Conservation (phyloP, 2,888 invertebrate species). For the Entomobrya multifasciata region DNA sequence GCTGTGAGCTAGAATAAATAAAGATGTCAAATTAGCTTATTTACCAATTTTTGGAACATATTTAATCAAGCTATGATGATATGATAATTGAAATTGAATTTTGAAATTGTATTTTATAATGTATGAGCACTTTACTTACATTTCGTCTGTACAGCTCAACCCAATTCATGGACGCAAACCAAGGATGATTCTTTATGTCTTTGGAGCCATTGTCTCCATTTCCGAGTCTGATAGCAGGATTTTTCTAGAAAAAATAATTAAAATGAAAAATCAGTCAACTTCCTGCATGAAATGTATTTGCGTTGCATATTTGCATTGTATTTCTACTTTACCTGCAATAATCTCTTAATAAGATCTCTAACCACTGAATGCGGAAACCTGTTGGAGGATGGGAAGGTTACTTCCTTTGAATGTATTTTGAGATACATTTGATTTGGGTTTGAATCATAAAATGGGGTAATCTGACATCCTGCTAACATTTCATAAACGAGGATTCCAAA, state of each 20-base stretch:
- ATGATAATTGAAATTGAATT: too few species aligned
- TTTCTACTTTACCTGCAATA: conserved; percentile 30
- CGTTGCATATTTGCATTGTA: background rate
- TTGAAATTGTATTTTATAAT: background rate
- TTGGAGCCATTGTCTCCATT: conserved; percentile 43
- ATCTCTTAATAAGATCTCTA: conserved; percentile 50
- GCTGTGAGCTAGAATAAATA: too few species aligned
- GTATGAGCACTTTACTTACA: background rate
- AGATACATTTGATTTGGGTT: conserved; percentile 18
- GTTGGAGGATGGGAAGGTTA: conserved; percentile 30
- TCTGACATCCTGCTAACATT: conserved; percentile 20
- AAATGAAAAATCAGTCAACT: background rate
- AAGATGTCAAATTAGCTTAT: too few species aligned
- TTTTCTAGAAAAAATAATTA: background rate
- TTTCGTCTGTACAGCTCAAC: conserved; percentile 30
- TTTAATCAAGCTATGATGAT: too few species aligned
- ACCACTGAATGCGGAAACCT: conserved; percentile 43
- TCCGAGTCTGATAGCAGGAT: conserved; percentile 19
- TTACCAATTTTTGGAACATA: too few species aligned
- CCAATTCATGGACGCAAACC: conserved; percentile 51
- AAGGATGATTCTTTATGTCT: conserved; percentile 52
- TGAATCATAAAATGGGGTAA: conserved; percentile 38
- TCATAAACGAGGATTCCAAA: conserved; percentile 29
- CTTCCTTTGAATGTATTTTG: conserved; percentile 37
- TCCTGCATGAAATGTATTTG: background rate